Percentiles rank a stretch among this genome's conserved stretches.
Conservation (phyloP, 1,140 invertebrate species). For the Ditylenchus dipsaci region DNA sequence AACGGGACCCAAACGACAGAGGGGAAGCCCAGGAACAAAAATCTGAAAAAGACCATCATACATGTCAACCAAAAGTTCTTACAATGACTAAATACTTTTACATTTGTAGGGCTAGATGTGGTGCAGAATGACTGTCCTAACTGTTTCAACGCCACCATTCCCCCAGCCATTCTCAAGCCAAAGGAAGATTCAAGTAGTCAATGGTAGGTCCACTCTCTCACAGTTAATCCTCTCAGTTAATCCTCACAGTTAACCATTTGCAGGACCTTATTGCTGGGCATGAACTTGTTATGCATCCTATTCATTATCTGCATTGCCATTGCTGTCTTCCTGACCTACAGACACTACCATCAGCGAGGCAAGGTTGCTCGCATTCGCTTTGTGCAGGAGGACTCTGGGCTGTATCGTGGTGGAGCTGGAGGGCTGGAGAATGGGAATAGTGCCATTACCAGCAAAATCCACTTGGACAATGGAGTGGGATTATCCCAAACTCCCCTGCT, state of each 20-base stretch:
- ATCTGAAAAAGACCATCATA: no score
- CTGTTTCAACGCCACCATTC: not conserved
- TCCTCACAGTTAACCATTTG: not conserved
- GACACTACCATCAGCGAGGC: not conserved
- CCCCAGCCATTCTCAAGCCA: not conserved
- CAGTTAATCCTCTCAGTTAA: no score
- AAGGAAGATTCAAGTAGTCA: not conserved
- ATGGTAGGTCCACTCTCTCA: not conserved
- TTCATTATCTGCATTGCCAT: not conserved
- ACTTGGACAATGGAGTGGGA: not conserved
- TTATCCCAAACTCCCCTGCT: not conserved
- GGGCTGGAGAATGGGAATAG: not conserved
- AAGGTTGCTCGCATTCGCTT: constrained; percentile 10
- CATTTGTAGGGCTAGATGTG: no score
- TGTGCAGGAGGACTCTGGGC: not conserved
- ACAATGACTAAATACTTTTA: no score
- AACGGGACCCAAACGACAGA: no score
- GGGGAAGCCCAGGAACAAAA: no score
- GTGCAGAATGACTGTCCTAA: not conserved
- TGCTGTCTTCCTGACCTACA: not conserved
- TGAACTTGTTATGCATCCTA: not conserved
- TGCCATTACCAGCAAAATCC: not conserved
- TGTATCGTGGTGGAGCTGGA: not conserved
- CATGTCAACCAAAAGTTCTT: no score
- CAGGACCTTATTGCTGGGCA: not conserved